Percentiles rank a stretch among this genome's conserved stretches.
Conservation (phyloP, 1,140 invertebrate genomes). For the Pseudomyrmex pallidus region DNA sequence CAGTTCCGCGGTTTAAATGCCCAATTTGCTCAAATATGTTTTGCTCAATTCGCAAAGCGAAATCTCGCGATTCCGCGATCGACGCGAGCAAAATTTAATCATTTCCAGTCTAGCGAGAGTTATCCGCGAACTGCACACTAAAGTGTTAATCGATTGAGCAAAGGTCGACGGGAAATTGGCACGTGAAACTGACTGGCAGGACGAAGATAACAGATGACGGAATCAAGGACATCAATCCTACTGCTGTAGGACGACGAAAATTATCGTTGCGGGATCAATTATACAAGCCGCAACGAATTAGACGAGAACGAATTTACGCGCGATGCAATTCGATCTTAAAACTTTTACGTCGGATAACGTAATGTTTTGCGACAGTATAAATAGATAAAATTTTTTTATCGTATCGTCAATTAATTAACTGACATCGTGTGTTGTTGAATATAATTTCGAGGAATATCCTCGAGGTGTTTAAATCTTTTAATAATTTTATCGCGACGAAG, state of each 20-base stretch:
- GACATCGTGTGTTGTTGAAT: too few species aligned
- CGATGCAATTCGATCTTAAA: too few species aligned
- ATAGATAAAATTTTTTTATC: too few species aligned
- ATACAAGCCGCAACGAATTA: slow-evolving; percentile 1
- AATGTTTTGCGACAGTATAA: too few species aligned
- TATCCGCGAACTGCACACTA: slow-evolving; percentile 40
- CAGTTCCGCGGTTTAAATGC: background rate
- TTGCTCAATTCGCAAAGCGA: background rate
- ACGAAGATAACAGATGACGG: slow-evolving; percentile 48
- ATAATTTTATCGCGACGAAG: too few species aligned
- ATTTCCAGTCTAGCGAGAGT: slow-evolving; percentile 32
- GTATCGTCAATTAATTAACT: too few species aligned
- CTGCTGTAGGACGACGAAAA: slow-evolving; percentile 7
- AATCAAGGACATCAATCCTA: slow-evolving; percentile 45
- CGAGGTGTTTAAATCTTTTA: too few species aligned
- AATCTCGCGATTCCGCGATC: background rate
- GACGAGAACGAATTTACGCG: slow-evolving; percentile 15
- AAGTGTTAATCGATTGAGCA: slow-evolving; percentile 50
- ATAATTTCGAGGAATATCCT: too few species aligned
- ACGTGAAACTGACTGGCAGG: slow-evolving; percentile 44
- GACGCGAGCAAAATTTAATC: slow-evolving; percentile 33
- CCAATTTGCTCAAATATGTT: background rate
- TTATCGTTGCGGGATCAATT: background rate
- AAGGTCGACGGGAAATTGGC: slow-evolving; percentile 52
- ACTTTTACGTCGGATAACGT: too few species aligned